Conservation (phyloP, 2,888 invertebrate genomes). For the Drosophila acutilabella region DNA sequence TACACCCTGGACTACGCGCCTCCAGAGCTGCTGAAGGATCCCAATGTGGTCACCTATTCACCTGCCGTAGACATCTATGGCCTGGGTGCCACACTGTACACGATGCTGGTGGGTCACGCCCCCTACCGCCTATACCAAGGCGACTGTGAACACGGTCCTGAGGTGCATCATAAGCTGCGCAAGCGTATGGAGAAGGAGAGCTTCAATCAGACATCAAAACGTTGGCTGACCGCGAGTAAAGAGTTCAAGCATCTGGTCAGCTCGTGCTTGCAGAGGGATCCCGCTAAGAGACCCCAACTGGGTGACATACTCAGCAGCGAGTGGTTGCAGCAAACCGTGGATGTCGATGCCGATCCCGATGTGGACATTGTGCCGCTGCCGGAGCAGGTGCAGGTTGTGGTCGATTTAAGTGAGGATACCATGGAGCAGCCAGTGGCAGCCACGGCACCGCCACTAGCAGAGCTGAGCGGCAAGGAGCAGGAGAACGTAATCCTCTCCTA, state of each 20-base stretch:
- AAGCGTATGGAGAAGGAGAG: constrained; percentile 75
- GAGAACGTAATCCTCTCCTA: constrained; percentile 1
- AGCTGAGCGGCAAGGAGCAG: background rate
- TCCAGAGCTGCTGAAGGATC: constrained; percentile 92
- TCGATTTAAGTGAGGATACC: constrained; percentile 62
- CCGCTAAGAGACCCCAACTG: constrained; percentile 70
- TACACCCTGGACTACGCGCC: constrained; percentile 96
- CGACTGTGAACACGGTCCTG: constrained; percentile 55
- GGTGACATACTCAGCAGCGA: constrained; percentile 85
- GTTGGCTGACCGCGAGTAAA: constrained; percentile 74
- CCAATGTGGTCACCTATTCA: constrained; percentile 88
- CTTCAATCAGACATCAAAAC: constrained; percentile 70
- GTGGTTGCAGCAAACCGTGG: constrained; percentile 77
- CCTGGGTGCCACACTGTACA: constrained; percentile 93
- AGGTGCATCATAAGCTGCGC: constrained; percentile 59
- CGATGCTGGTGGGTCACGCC: constrained; percentile 92
- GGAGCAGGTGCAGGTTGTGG: constrained; percentile 38
- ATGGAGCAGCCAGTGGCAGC: constrained; percentile 24
- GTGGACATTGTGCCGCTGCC: constrained; percentile 41
- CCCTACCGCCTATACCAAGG: constrained; percentile 88
- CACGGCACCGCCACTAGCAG: background rate
- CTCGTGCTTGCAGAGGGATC: constrained; percentile 75
- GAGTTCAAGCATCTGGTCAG: constrained; percentile 71
- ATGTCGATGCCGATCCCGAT: constrained; percentile 31
- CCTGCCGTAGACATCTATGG: constrained; percentile 98